Percentiles rank a stretch among this genome's conserved stretches.
phyloP scores from a whole-genome alignment of 2,113 vertebrate species.

The Tonatia bakeri region DNA sequence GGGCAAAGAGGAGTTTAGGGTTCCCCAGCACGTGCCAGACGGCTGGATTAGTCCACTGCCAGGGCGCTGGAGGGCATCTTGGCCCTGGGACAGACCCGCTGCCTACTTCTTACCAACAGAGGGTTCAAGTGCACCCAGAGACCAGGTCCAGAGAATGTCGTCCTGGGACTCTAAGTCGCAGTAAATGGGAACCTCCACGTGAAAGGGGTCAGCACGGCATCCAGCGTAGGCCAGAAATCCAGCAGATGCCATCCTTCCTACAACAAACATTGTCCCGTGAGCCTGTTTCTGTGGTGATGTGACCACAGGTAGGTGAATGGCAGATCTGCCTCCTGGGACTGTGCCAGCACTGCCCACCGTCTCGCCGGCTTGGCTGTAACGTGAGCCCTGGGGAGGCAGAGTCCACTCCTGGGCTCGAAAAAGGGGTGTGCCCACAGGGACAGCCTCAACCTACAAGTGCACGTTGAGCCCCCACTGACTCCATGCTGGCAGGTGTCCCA shows the following conservation, averaged over 20 bases:
- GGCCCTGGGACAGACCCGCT: neutral
- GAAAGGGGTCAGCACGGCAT: no score
- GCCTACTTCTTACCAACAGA: neutral
- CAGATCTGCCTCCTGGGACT: rapidly evolving
- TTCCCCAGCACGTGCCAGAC: rapidly evolving
- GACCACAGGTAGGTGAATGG: rapidly evolving
- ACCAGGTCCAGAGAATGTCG: neutral
- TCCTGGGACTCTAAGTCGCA: neutral
- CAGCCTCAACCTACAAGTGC: neutral
- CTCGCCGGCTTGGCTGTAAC: rapidly evolving
- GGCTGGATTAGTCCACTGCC: no score
- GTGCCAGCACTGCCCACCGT: no score
- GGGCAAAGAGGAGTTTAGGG: neutral
- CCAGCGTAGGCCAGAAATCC: rapidly evolving
- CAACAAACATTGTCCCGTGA: neutral
- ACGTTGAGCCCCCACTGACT: neutral
- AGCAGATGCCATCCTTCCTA: neutral
- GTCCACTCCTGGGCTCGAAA: no score
- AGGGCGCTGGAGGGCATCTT: rapidly evolving
- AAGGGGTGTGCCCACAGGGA: no score
- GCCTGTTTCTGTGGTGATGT: rapidly evolving
- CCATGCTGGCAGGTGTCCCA: no score
- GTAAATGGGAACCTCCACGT: neutral
- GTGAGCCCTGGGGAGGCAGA: rapidly evolving
- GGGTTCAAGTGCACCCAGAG: neutral